Percentiles rank a stretch among this genome's conserved stretches.
Evolutionary conservation across 2,113 vertebrate species (phyloP).

Genomic region (Zeus faber): DNA sequence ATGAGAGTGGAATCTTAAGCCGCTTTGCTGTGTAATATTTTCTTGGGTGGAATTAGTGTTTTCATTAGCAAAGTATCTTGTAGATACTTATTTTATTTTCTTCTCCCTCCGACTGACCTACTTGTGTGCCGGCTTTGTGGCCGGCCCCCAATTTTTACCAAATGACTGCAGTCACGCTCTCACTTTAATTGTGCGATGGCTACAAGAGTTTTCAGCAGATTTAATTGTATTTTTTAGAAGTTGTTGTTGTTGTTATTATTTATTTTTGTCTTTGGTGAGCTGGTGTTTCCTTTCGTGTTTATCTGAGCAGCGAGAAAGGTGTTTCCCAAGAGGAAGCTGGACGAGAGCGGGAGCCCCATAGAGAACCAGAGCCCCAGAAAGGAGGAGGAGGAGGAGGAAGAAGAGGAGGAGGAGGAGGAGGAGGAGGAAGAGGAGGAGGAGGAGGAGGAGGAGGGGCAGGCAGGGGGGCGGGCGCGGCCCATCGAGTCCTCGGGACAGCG

Average conservation of each 20-base stretch:
- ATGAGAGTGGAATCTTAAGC: slow-evolving; percentile 39
- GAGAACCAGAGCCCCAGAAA: slow-evolving; percentile 32
- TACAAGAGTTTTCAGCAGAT: background rate
- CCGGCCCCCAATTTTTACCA: slow-evolving; percentile 35
- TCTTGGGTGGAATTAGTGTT: slow-evolving; percentile 51
- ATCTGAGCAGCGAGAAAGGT: slow-evolving; percentile 82
- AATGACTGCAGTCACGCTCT: slow-evolving; percentile 2
- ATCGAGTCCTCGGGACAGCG: slow-evolving; percentile 27
- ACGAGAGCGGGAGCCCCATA: slow-evolving; percentile 38
- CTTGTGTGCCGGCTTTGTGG: slow-evolving; percentile 29
- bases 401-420: slow-evolving; percentile 30
- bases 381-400: slow-evolving; percentile 30
- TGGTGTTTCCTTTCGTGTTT: slow-evolving; percentile 2
- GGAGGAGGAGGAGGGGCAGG: slow-evolving; percentile 36
- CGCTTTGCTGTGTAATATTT: slow-evolving; percentile 46
- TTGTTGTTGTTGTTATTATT: background rate
- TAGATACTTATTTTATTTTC: slow-evolving; percentile 11
- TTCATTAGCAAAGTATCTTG: slow-evolving; percentile 55
- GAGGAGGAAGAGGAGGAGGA: slow-evolving; percentile 28
- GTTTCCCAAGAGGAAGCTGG: slow-evolving; percentile 80
- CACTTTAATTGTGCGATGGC: background rate
- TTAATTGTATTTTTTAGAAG: too few species aligned
- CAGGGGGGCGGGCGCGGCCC: too few species aligned
- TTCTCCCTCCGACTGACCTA: slow-evolving; percentile 21
- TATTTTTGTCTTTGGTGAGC: background rate